These are phyloP conservation scores for Odontomachus brunneus DNA, from an alignment of 1,140 invertebrate genomes.

Conservation along the genomic window DNA sequence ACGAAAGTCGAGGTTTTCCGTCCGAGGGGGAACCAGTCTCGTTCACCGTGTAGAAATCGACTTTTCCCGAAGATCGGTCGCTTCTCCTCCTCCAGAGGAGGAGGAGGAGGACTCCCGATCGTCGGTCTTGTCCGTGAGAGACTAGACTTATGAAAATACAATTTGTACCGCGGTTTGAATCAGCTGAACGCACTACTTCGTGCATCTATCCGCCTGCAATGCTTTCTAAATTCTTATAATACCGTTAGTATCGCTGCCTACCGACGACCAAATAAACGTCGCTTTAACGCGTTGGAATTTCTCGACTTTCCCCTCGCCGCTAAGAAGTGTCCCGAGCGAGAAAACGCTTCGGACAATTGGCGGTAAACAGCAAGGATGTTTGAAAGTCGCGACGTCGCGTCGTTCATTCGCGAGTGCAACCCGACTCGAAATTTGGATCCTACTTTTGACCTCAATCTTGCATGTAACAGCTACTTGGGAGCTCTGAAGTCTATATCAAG, in stretches of 20 bases:
- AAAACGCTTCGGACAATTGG: neutral
- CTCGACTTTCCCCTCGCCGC: slow-evolving; percentile 16
- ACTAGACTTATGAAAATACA: neutral
- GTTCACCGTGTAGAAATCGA: neutral
- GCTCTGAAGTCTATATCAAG: too few species aligned
- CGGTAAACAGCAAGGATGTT: neutral
- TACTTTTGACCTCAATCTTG: too few species aligned
- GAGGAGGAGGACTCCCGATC: neutral
- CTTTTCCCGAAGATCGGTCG: neutral
- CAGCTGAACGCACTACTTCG: slow-evolving; percentile 52
- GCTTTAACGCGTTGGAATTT: slow-evolving; percentile 14
- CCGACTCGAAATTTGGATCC: too few species aligned
- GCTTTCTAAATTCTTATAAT: slow-evolving; percentile 58
- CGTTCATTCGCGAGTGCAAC: neutral
- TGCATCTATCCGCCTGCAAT: slow-evolving; percentile 40
- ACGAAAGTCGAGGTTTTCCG: neutral
- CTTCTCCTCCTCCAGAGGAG: too few species aligned
- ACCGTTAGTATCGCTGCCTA: neutral
- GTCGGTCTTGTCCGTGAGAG: neutral
- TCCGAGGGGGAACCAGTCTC: neutral
- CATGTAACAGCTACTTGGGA: too few species aligned
- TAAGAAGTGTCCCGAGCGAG: neutral
- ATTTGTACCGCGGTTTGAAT: neutral
- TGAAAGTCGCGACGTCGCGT: too few species aligned
- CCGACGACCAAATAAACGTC: slow-evolving; percentile 29